Percentiles rank a stretch among this genome's conserved stretches.
Conservation (phyloP, 2,797 vertebrate genomes). For the Platalea minor region DNA sequence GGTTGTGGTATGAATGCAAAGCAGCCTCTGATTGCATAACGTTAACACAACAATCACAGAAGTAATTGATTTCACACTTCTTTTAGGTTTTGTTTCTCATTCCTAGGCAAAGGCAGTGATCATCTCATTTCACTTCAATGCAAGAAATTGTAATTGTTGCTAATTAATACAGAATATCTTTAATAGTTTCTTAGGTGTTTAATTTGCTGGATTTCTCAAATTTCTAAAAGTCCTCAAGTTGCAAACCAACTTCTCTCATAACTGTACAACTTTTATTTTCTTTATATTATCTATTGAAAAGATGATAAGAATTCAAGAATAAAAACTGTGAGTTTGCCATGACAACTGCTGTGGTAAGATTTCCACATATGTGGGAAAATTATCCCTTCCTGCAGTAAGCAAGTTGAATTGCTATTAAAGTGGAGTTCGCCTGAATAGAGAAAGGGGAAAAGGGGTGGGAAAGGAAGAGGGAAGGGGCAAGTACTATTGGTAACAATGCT, state of each 20-base stretch:
- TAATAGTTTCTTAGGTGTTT: background rate
- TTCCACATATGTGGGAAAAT: background rate
- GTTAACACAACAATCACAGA: background rate
- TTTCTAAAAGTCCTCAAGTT: background rate
- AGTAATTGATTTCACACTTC: conserved; percentile 23
- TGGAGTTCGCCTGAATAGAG: background rate
- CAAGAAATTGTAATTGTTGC: background rate
- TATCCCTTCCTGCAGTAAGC: background rate
- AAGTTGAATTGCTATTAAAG: background rate
- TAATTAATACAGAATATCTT: background rate
- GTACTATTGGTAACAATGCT: background rate
- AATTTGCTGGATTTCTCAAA: background rate
- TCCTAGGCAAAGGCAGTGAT: background rate
- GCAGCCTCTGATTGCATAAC: background rate
- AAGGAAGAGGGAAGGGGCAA: background rate
- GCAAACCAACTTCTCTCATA: background rate
- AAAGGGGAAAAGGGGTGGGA: background rate
- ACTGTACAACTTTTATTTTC: background rate
- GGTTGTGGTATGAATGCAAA: background rate
- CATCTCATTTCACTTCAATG: background rate
- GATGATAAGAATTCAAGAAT: background rate
- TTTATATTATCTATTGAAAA: background rate
- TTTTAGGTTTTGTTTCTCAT: conserved; percentile 9
- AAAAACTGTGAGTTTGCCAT: background rate
- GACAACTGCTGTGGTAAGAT: background rate